Conservation (phyloP, 1,140 invertebrate species). For the Aphis craccivora region DNA sequence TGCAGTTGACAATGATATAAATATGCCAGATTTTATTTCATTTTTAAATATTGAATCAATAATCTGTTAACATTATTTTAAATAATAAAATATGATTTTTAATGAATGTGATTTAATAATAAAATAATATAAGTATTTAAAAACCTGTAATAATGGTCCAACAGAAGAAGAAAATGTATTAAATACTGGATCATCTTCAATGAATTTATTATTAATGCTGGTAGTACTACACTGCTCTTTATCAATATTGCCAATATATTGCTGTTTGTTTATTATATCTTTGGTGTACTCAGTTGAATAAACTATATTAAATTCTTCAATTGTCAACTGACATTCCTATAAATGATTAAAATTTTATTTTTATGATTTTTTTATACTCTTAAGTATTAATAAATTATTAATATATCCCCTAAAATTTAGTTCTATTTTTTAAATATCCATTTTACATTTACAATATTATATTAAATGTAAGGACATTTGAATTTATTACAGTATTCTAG, state of each 20-base stretch:
- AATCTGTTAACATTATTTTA: neutral
- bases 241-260: neutral
- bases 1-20: neutral
- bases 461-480: neutral
- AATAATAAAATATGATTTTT: neutral
- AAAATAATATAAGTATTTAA: too few relatives aligned
- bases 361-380: neutral
- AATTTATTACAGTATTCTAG: neutral
- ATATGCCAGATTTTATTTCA: conserved; percentile 18
- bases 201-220: neutral
- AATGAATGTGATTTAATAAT: neutral
- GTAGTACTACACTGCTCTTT: neutral
- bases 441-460: neutral
- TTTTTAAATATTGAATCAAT: conserved; percentile 13
- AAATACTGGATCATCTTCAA: neutral
- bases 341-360: neutral
- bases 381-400: too few relatives aligned
- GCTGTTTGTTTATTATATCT: neutral
- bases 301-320: neutral
- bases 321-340: neutral
- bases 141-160: neutral
- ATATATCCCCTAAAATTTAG: too few relatives aligned
- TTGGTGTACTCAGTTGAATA: neutral
- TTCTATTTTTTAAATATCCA: too few relatives aligned
- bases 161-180: neutral